Percentiles rank a stretch among this genome's conserved stretches.
Conservation (phyloP, 2,888 invertebrate species). For the Lobophora halterata region DNA sequence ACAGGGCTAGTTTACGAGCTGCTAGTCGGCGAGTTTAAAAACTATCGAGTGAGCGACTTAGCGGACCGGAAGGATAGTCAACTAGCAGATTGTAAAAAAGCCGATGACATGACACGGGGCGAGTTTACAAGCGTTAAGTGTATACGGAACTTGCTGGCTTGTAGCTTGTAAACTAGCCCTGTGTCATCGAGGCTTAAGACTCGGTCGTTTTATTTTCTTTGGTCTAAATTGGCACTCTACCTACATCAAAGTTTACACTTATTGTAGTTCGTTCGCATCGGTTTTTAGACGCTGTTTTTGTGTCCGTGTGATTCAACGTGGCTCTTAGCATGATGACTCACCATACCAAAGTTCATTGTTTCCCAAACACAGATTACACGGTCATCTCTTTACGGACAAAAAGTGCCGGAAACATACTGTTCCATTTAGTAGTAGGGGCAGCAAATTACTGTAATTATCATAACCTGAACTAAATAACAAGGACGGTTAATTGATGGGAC, state of each 20-base stretch:
- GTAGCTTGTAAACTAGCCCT: too few species aligned
- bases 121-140: too few species aligned
- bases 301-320: constrained; percentile 8
- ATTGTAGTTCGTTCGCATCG: not conserved
- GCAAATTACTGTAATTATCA: constrained; percentile 27
- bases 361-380: constrained; percentile 19
- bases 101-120: too few species aligned
- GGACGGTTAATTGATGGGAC: constrained; percentile 28
- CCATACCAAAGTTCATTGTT: constrained; percentile 22
- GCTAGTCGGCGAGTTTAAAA: too few species aligned
- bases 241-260: not conserved
- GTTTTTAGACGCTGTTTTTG: constrained; percentile 6
- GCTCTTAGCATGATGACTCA: constrained; percentile 17
- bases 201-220: too few species aligned
- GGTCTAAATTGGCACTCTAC: not conserved
- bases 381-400: constrained; percentile 21
- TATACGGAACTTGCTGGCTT: too few species aligned
- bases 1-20: too few species aligned
- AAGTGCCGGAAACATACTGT: constrained; percentile 19
- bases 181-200: too few species aligned
- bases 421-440: constrained; percentile 25
- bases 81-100: too few species aligned
- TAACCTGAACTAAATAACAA: constrained; percentile 22
- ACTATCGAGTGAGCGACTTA: too few species aligned
- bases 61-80: too few species aligned